phyloP scores from a whole-genome alignment of 2,113 vertebrate species.

The Neolamprologus longior region DNA sequence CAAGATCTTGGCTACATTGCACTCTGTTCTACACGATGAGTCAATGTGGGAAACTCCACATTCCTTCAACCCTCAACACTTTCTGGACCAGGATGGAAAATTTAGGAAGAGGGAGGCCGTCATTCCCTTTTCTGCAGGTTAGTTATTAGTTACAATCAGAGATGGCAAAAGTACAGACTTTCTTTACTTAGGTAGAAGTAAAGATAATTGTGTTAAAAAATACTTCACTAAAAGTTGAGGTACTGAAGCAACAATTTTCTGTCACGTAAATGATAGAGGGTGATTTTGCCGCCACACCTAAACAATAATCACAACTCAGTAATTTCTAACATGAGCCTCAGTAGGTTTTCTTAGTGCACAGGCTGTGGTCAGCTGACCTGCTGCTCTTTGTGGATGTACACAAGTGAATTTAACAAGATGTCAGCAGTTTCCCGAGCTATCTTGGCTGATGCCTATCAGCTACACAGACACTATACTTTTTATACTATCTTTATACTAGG shows the following conservation, averaged over 20 bases:
- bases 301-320: too few species aligned
- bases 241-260: neutral
- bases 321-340: neutral
- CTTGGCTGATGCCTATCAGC: neutral
- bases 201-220: too few species aligned
- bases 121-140: neutral
- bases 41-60: constrained; percentile 35
- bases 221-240: neutral
- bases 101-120: constrained; percentile 41
- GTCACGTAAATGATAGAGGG: too few species aligned
- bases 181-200: too few species aligned
- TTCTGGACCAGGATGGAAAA: constrained; percentile 77
- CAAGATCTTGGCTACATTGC: constrained; percentile 63
- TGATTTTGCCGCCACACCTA: too few species aligned
- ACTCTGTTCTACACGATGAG: constrained; percentile 48
- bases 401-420: neutral
- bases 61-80: constrained; percentile 81
- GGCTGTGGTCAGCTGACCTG: neutral
- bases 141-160: neutral
- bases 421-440: fast-evolving
- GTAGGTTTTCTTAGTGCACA: neutral
- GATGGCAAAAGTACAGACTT: neutral
- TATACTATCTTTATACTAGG: neutral
- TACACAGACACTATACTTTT: neutral
- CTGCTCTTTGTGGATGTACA: neutral